A percentile compares a stretch with the other conserved stretches of the same genome.
These are phyloP conservation scores for Psammodynastes pulverulentus DNA, from an alignment of 2,113 vertebrate genomes.

Conservation along the genomic window DNA sequence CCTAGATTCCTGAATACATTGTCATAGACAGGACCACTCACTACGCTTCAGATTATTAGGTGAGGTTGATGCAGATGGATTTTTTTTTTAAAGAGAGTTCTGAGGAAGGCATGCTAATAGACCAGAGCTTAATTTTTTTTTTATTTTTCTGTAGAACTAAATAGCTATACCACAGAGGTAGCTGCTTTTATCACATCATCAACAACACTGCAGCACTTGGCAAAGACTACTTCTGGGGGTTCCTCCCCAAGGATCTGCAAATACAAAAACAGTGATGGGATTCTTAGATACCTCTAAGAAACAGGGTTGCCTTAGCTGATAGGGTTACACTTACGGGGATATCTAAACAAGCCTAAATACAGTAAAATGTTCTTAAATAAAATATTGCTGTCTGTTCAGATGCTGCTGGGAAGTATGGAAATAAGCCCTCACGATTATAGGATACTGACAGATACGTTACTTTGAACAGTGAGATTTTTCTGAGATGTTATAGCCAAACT, in stretches of 20 bases:
- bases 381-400: background rate
- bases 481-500: background rate
- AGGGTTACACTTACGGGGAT: background rate
- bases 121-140: background rate
- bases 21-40: too few species aligned
- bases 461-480: background rate
- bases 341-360: background rate
- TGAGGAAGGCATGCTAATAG: background rate
- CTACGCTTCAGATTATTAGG: background rate
- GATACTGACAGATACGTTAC: background rate
- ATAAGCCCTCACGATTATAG: background rate
- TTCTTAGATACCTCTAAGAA: background rate
- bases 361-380: background rate
- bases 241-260: background rate
- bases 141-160: background rate
- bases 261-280: background rate
- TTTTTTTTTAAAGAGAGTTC: too few species aligned
- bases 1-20: background rate
- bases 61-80: background rate
- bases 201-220: background rate
- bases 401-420: background rate
- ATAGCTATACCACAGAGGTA: background rate
- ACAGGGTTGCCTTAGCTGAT: background rate
- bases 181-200: slow-evolving; percentile 20
- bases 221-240: background rate